Evolutionary conservation across 2,888 invertebrate genomes (phyloP), one percentile per base, ranked within the genome.

Genomic region (Dicyrtoma fusca): DNA sequence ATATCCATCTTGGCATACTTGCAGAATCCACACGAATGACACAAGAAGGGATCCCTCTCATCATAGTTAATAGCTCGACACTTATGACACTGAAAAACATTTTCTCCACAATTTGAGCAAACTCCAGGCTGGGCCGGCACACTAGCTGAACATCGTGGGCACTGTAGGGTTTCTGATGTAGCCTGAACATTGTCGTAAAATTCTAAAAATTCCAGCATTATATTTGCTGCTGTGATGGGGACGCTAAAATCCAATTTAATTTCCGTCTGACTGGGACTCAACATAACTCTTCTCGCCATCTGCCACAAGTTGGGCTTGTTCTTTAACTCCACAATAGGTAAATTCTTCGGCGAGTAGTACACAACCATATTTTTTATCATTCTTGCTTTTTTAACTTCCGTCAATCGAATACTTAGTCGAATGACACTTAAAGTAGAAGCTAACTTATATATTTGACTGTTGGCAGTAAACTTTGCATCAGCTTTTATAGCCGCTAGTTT

Each of bases 1-100:
- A 96, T 0, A 95, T 99, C 98, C 84, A 98, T 97, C 85, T 98
- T 97, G 45, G 97, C 98, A 85, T 98, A 98, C 85, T 98, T 98
- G 86, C 98, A 99, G 86, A 96, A 98, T 0, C 98, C 98, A 84
- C 99, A 99, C 4, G 97, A 93, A 84, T 97, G 97, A 83, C 99
- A 99, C 25, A 99, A 86, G 88, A 98, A 99, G 0, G 98, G 98
- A 85, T 98, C 98, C 83, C 97, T 96, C 84, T 98, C 97, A 84
- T 97, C 97, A 84, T 98, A 98, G 85, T 99, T 98, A 81, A 99
- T 99, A 0, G 97, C 95, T 25, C 96, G 91, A 85, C 98, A 99
- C 85, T 98, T 98, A 86, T 97, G 97, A 82, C 98, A 99, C 82
- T 99, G 99, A 86, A 95, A 98, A 0, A 98, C 98, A 84, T 98